A percentile compares a stretch with the other conserved stretches of the same genome.
These are phyloP conservation scores for Eilema depressum DNA, from an alignment of 2,888 invertebrate genomes.

Conservation along the genomic window DNA sequence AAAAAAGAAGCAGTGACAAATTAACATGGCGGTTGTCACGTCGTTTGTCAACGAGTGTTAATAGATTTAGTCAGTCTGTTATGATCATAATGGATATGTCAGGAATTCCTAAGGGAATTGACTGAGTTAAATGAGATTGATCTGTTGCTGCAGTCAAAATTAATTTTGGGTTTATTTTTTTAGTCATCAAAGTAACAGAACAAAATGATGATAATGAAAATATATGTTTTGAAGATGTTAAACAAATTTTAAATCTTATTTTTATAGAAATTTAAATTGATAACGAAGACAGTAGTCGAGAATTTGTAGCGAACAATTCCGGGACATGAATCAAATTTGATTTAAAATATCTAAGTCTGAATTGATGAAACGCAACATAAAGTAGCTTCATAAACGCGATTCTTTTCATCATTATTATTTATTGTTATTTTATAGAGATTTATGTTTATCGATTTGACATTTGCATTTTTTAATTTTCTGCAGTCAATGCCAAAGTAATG, in stretches of 20 bases:
- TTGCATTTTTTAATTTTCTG: constrained; percentile 50
- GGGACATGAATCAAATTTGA: neutral
- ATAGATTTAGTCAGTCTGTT: constrained; percentile 54
- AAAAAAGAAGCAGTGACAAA: constrained; percentile 57
- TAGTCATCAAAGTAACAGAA: neutral
- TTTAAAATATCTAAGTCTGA: constrained; percentile 23
- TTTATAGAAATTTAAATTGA: neutral
- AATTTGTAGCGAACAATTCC: neutral
- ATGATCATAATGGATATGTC: constrained; percentile 43
- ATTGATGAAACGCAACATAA: constrained; percentile 32
- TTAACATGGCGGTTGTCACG: constrained; percentile 57
- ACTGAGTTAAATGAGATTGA: constrained; percentile 32
- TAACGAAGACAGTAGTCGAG: neutral
- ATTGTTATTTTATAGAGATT: constrained; percentile 61
- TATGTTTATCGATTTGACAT: constrained; percentile 62
- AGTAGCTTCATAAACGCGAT: constrained; percentile 40
- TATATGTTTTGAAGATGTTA: neutral
- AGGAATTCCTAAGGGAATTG: constrained; percentile 33
- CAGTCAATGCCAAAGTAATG: constrained; percentile 59
- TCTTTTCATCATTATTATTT: constrained; percentile 55
- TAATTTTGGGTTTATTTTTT: neutral
- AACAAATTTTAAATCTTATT: neutral
- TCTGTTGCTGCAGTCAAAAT: constrained; percentile 9
- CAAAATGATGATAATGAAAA: neutral
- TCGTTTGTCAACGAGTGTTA: constrained; percentile 62